A percentile compares a stretch with the other conserved stretches of the same genome.
phyloP scores from a whole-genome alignment of 1,140 invertebrate genomes.

The Euura lappo region DNA sequence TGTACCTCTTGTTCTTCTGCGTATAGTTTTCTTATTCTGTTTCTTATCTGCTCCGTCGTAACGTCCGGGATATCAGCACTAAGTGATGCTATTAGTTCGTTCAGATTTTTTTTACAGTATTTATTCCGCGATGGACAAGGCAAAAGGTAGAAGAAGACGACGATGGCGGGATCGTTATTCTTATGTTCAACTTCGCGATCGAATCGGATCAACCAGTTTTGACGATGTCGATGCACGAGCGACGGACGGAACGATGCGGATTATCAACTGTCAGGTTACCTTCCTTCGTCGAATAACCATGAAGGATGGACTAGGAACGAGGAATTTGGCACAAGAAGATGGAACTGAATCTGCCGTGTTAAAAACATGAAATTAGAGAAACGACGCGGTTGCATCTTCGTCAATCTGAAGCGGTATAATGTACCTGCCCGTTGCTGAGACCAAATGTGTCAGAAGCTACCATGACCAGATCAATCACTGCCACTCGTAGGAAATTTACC shows the following conservation, averaged over 20 bases:
- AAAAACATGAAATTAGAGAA: background rate
- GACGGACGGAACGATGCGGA: background rate
- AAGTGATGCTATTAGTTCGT: background rate
- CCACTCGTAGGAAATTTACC: constrained; percentile 1
- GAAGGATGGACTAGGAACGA: too few relatives aligned
- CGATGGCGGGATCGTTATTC: background rate
- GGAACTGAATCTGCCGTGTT: too few relatives aligned
- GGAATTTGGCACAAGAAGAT: too few relatives aligned
- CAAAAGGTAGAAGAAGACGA: too few relatives aligned
- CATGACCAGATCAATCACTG: constrained; percentile 1
- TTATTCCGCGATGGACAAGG: background rate
- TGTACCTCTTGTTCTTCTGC: background rate
- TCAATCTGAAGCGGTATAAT: background rate
- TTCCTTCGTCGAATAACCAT: too few relatives aligned
- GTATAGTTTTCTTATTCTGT: background rate
- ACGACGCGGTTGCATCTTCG: background rate
- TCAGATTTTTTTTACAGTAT: background rate
- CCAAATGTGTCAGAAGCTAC: constrained; percentile 4
- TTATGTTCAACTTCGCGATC: background rate
- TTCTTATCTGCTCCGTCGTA: background rate
- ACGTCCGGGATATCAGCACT: background rate
- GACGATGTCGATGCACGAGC: background rate
- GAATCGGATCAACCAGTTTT: background rate
- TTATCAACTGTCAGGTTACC: background rate
- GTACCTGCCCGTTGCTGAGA: background rate